Evolutionary conservation across 2,113 vertebrate species (phyloP).

Genomic region (cattle (Bos taurus)): ARS-UCD2.0 NC_037334.1:50301001-50301500

Average conservation of each 20-base stretch:
- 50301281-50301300: conserved; percentile 16
- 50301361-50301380: not conserved
- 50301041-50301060: not conserved
- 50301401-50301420: conserved; percentile 48
- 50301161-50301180: conserved; percentile 23
- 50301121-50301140: conserved; percentile 34
- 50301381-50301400: conserved; percentile 47
- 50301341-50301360: not conserved
- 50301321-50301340: not conserved
- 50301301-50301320: not conserved
- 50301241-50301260: conserved; percentile 40
- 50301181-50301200: conserved; percentile 30
- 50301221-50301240: conserved; percentile 19
- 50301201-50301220: conserved; percentile 46
- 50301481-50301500: conserved; percentile 73
- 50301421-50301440: conserved; percentile 42
- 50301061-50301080: not conserved
- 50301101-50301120: not conserved
- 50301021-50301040: not conserved
- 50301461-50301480: conserved; percentile 59
- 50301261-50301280: conserved; percentile 47
- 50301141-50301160: conserved; percentile 43
- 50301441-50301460: conserved; percentile 58
- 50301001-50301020: not conserved
- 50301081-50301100: not conserved